Conservation (phyloP, 2,888 invertebrate genomes). For the Chrysotoxum bicinctum region DNA sequence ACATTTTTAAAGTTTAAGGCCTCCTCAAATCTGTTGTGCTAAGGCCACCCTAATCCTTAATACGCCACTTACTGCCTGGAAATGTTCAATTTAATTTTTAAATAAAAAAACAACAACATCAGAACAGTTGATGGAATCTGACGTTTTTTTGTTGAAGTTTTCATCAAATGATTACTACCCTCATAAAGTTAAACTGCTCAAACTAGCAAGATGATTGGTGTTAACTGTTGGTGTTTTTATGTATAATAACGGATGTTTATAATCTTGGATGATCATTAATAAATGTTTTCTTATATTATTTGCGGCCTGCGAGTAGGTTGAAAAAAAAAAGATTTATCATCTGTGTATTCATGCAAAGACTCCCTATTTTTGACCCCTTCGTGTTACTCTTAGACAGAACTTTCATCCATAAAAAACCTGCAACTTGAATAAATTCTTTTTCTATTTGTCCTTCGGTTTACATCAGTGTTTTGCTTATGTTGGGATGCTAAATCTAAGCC, state of each 20-base stretch:
- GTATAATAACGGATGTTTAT: conserved; percentile 3
- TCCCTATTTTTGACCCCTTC: background rate
- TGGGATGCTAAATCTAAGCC: too few relatives aligned
- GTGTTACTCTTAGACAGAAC: background rate
- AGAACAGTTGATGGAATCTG: background rate
- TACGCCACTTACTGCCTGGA: background rate
- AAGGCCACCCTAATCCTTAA: background rate
- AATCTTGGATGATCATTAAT: background rate
- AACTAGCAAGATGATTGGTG: background rate
- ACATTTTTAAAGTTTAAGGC: too few relatives aligned
- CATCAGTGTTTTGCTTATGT: too few relatives aligned
- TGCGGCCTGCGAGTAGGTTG: background rate
- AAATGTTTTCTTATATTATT: background rate
- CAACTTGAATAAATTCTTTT: too few relatives aligned
- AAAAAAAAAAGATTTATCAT: background rate
- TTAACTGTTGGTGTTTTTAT: background rate
- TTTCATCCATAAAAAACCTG: too few relatives aligned
- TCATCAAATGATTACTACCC: background rate
- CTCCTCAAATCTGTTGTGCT: background rate
- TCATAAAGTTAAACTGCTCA: background rate
- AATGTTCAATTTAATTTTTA: background rate
- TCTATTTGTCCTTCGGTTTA: too few relatives aligned
- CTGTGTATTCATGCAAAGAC: background rate
- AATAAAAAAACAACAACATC: background rate
- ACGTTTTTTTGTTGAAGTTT: background rate